Evolutionary conservation across 2,797 vertebrate species (phyloP), one percentile per base, ranked within the genome.

Genomic region (Dromococcyx pavoninus): DNA sequence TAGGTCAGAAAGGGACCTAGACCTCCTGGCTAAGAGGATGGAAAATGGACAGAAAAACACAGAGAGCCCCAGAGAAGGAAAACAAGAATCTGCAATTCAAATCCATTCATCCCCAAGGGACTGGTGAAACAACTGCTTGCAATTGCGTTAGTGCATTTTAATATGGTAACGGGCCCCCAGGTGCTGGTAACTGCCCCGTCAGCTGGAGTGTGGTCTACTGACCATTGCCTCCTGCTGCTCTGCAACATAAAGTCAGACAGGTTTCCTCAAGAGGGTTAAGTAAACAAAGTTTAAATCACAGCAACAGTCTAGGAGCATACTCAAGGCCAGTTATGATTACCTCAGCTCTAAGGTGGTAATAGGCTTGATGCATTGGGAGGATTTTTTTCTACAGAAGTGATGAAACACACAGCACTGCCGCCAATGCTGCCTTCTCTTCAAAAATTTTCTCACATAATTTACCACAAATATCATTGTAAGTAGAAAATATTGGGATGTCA

Each of bases 61-160:
- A 37, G 78, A 76, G 25, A 35, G 5, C 9, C 22, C 3, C 80
- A 51, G 58, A 84, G 62, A 84, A 74, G 32, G 73, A 83, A 76
- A 89, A 39, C 15, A 80, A 81, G 54, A 94, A 96, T 95, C 62
- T 94, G 82, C 85, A 92, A 94, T 95, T 92, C 96, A 94, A 95
- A 91, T 94, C 43, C 30, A 4, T 69, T 73, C 24, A 27, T 78
- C 43, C 93, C 85, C 11, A 39, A 75, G 86, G 85, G 72, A 32
- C 35, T 69, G 70, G 62, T 66, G 85, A 89, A 94, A 96, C 91
- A 96, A 95, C 73, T 78, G 70, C 82, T 94, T 90, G 73, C 88
- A 80, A 88, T 78, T 95, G 76, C 79, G 91, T 92, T 91, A 94
- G 94, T 93, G 89, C 93, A 86, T 96, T 96, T 93, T 91, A 94